Conservation (phyloP, 2,113 vertebrate species). For the Lepus europaeus region DNA sequence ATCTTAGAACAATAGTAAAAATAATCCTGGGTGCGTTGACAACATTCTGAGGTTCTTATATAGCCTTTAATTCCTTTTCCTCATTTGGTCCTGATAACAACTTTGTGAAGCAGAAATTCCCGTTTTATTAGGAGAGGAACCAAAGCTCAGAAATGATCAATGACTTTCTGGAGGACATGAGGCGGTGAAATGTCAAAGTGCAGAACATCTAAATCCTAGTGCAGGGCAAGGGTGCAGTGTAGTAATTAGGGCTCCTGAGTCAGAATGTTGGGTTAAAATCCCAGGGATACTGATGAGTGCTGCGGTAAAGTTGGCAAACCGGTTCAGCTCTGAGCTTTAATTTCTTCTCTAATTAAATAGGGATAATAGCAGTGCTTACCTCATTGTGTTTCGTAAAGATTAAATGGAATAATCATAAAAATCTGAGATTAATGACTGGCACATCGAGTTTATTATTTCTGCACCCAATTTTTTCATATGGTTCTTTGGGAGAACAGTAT, state of each 20-base stretch:
- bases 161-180: slow-evolving; percentile 1
- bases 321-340: neutral
- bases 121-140: neutral
- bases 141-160: slow-evolving; percentile 35
- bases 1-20: neutral
- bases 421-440: neutral
- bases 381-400: neutral
- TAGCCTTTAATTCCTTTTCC: slow-evolving; percentile 46
- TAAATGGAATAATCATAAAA: neutral
- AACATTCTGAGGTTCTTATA: slow-evolving; percentile 20
- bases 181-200: neutral
- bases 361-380: neutral
- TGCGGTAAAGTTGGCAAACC: neutral
- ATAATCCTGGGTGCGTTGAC: neutral
- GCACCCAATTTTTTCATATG: neutral
- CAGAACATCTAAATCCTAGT: neutral
- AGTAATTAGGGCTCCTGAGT: neutral
- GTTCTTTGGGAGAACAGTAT: neutral
- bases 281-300: neutral
- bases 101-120: slow-evolving; percentile 63
- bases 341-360: neutral
- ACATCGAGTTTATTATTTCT: neutral
- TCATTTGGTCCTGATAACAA: slow-evolving; percentile 38
- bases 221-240: too few relatives aligned
- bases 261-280: neutral